Percentiles rank a stretch among this genome's conserved stretches.
These are phyloP conservation scores for Himalopsyche kuldschensis DNA, from an alignment of 2,888 invertebrate genomes.

Conservation along the genomic window DNA sequence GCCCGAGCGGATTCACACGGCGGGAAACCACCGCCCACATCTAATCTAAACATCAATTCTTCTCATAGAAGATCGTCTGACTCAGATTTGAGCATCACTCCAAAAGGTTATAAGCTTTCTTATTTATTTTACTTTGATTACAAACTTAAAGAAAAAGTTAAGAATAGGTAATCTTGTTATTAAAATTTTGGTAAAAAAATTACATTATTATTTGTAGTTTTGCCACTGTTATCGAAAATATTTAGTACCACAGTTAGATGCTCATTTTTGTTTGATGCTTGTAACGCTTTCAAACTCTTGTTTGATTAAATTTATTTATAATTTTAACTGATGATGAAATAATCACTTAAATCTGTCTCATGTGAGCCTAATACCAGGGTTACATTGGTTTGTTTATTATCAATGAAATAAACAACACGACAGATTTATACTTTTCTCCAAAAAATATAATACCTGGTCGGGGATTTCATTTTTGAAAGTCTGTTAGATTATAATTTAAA, in stretches of 20 bases:
- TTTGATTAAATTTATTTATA: neutral
- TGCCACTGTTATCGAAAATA: too few species aligned
- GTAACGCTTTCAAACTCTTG: neutral
- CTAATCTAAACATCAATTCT: conserved; percentile 36
- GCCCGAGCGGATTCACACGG: conserved; percentile 62
- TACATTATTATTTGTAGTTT: too few species aligned
- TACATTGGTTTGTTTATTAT: too few species aligned
- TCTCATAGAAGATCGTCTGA: conserved; percentile 83
- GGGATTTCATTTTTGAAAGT: too few species aligned
- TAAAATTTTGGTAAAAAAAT: too few species aligned
- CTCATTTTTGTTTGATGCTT: neutral
- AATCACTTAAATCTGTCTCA: neutral
- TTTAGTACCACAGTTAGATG: too few species aligned
- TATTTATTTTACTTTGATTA: neutral
- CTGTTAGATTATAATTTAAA: neutral
- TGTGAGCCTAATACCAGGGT: neutral
- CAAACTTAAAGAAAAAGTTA: neutral
- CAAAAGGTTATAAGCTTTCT: conserved; percentile 70
- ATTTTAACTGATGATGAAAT: neutral
- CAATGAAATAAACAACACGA: too few species aligned
- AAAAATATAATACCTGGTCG: too few species aligned
- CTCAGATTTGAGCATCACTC: conserved; percentile 89
- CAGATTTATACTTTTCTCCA: too few species aligned
- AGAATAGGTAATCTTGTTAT: too few species aligned
- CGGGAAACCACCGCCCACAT: conserved; percentile 46